Evolutionary conservation across 1,140 invertebrate genomes (phyloP).

Genomic region (Bombus sibiricus): DNA sequence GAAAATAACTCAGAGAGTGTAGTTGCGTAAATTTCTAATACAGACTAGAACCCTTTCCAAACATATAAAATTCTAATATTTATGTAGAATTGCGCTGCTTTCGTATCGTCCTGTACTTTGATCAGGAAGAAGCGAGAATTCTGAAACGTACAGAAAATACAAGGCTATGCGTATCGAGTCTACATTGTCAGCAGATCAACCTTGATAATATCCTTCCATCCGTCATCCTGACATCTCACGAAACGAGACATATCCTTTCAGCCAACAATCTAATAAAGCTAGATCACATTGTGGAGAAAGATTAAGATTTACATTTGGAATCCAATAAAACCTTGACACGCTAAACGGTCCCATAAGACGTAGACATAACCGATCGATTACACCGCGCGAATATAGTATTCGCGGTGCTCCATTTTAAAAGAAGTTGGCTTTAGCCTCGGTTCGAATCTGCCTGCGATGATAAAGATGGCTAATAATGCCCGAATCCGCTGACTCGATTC

Average conservation of each 20-base stretch:
- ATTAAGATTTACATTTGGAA: neutral
- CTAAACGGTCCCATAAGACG: neutral
- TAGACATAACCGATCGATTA: neutral
- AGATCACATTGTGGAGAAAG: too few species aligned
- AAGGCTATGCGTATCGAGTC: too few species aligned
- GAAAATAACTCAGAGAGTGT: too few species aligned
- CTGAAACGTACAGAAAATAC: too few species aligned
- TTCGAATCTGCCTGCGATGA: neutral
- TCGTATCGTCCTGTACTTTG: neutral
- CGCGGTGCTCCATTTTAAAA: neutral
- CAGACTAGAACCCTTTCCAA: neutral
- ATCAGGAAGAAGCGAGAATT: neutral
- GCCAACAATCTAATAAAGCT: too few species aligned
- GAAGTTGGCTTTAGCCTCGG: neutral
- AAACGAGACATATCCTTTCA: too few species aligned
- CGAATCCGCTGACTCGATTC: slow-evolving; percentile 39
- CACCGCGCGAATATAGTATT: neutral
- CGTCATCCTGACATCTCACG: too few species aligned
- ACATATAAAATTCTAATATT: too few species aligned
- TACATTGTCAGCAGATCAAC: too few species aligned
- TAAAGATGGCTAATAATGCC: slow-evolving; percentile 16
- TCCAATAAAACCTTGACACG: neutral
- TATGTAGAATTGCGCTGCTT: too few species aligned
- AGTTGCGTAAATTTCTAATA: neutral
- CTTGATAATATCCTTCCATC: too few species aligned